Base-by-base conservation (phyloP, 2,797 vertebrate species). In the Paedocypris micromegethes region DNA sequence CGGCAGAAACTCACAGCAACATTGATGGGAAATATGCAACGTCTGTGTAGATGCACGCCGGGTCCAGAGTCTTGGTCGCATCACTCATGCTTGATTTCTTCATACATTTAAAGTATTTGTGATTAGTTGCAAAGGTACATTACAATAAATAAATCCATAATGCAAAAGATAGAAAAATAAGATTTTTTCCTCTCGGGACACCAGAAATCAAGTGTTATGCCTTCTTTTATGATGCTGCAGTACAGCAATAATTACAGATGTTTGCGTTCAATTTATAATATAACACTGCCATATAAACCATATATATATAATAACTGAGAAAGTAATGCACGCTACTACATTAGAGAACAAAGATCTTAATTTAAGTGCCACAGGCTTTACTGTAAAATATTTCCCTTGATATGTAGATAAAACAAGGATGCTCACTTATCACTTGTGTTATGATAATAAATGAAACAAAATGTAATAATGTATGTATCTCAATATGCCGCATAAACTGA, bases 111-210 rank as follows among this genome's bases (percentile, higher is more conserved):
- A 72, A 60, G 48, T n/a, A 52, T 37, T 37, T 9, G n/a, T 52
- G 48, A 44, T 47, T 5, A 47, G 62, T 46, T 71, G 46, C 47
- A 55, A 56, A 61, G 48, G 44, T 38, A 56, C 41, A 48, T 64
- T 9, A 5, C 78, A 78, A 76, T 41, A 79, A 78, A 77, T 40
- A 75, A 76, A 62, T 70, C 72, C 73, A 60, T 55, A 72, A 78
- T 68, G 62, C 75, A 80, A 83, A 87, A 86, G 66, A 79, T 88
- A 88, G 73, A 90, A 89, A 89, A 89, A 89, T 85, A 89, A 83
- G 75, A 77, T 77, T 78, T 72, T 80, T 66, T 64, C 69, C 75
- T 78, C 62, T 61, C 40, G 63, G 40, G 50, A 61, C 7, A 60
- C 73, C 38, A 66, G 82, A 81, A 79, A 79, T 79, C 68, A 67